These are phyloP conservation scores for Neostethus bicornis DNA, from an alignment of 2,797 vertebrate species.

Conservation along the genomic window DNA sequence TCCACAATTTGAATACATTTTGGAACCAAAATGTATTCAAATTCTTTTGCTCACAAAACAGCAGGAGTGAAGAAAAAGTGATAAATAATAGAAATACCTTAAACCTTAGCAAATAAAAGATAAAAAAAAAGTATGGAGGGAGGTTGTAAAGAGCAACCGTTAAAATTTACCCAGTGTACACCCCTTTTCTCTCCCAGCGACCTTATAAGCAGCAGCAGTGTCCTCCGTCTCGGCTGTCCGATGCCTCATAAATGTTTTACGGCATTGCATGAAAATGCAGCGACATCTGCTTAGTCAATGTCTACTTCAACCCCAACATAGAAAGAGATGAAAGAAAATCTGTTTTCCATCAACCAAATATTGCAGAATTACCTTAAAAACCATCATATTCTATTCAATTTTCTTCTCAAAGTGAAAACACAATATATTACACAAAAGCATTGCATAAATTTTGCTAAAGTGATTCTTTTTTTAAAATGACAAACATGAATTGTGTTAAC, in stretches of 20 bases:
- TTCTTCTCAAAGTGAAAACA: neutral
- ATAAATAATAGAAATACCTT: too few relatives aligned
- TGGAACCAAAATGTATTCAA: too few relatives aligned
- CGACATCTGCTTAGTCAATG: conserved; percentile 72
- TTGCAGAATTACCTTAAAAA: neutral
- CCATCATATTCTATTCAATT: neutral
- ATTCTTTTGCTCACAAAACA: too few relatives aligned
- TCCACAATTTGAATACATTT: too few relatives aligned
- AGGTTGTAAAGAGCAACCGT: conserved; percentile 18
- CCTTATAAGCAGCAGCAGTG: conserved; percentile 41
- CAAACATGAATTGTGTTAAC: conserved; percentile 44
- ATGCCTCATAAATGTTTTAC: conserved; percentile 78
- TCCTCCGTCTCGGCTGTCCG: conserved; percentile 52
- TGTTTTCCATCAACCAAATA: neutral
- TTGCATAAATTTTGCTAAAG: conserved; percentile 10
- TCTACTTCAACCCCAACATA: conserved; percentile 36
- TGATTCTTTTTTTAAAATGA: neutral
- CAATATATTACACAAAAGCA: conserved; percentile 2
- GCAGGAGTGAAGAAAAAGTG: too few relatives aligned
- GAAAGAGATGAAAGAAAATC: conserved; percentile 25
- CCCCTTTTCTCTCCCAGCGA: conserved; percentile 15
- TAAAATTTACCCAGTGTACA: conserved; percentile 34
- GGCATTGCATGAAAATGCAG: conserved; percentile 62
- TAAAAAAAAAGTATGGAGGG: conserved; percentile 23
- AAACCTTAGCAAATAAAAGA: conserved; percentile 10